Base-by-base conservation (phyloP, 2,113 vertebrate genomes). In the Clupea harengus region DNA sequence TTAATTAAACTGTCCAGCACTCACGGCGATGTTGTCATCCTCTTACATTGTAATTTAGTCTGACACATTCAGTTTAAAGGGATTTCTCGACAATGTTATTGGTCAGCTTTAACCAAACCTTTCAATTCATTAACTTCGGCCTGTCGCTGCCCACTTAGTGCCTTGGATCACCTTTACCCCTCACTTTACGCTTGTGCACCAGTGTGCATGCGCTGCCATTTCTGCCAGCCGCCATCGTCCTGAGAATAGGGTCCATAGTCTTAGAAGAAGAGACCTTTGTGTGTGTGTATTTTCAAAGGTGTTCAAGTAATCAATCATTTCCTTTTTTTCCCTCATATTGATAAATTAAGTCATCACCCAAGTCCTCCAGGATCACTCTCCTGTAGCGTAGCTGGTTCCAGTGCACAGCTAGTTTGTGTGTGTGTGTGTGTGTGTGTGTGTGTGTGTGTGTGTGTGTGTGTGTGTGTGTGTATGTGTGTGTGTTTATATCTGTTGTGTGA, bases 401-500 rank as follows among this genome's bases (percentile, higher is more conserved):
- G 10, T 67, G 64, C 64, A 67, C 1, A 10, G 25, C 25, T 28
- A 28, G 64, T 25, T 1, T 67, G n/a, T 67, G 67, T 32, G 5
- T 15, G 0, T 28, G 72, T 39, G 72, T 78, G 28, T 39, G 13
- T 78, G 0, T 78, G 28, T 22, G 2, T 82, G 78, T 85, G 75
- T 87, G 83, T 39, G 72, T 81, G 52, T 15, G 6, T 7, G 6
- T 4, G 18, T 82, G 46, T 84, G 46, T n/a, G 47, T 81, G 82
- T 28, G 6, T 82, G 87, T 67, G 86, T 44, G 47, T 57, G 82
- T 52, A 84, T 72, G 72, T 22, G 17, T 57, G n/a, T 67, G 67
- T 75, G 25, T 10, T 18, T 32, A 10, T 32, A 13, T 32, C 28
- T 75, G 28, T 75, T 39, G 39, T 39, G 39, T 39, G 39, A 39